A percentile compares a stretch with the other conserved stretches of the same genome.
These are phyloP conservation scores for Aporophyla nigra DNA, from an alignment of 2,888 invertebrate species.

Conservation along the genomic window DNA sequence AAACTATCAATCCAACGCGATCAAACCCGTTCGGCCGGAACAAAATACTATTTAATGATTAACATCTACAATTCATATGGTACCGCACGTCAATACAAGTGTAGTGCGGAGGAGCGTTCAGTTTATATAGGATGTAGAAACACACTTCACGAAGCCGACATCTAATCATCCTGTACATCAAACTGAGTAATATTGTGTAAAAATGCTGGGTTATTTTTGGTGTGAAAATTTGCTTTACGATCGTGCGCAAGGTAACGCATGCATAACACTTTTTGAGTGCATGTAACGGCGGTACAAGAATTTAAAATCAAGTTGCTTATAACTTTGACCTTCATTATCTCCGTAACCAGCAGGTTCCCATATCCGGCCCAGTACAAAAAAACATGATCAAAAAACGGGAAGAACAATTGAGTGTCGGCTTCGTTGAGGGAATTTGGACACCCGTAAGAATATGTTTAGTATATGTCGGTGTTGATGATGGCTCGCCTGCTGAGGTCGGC, in stretches of 20 bases:
- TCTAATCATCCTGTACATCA: neutral
- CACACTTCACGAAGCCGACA: neutral
- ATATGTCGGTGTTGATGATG: constrained; percentile 80
- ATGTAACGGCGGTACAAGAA: neutral
- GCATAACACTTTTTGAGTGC: neutral
- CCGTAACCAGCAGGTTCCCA: neutral
- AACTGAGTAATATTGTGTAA: neutral
- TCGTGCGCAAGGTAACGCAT: neutral
- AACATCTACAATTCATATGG: constrained; percentile 62
- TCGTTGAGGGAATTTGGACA: neutral
- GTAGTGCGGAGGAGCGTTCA: constrained; percentile 30
- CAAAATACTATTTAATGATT: constrained; percentile 71
- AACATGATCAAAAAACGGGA: neutral
- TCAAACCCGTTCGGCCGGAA: constrained; percentile 66
- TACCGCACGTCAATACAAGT: constrained; percentile 34
- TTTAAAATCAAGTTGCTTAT: neutral
- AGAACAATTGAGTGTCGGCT: neutral
- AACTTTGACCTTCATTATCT: neutral
- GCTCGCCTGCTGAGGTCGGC: constrained; percentile 71
- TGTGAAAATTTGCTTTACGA: neutral
- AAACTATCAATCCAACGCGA: constrained; percentile 50
- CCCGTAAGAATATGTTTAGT: constrained; percentile 44
- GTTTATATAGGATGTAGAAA: neutral
- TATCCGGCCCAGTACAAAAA: neutral
- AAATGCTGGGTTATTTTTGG: neutral